Base-by-base conservation (phyloP, 2,888 invertebrate genomes). In the Parascotia fuliginaria region DNA sequence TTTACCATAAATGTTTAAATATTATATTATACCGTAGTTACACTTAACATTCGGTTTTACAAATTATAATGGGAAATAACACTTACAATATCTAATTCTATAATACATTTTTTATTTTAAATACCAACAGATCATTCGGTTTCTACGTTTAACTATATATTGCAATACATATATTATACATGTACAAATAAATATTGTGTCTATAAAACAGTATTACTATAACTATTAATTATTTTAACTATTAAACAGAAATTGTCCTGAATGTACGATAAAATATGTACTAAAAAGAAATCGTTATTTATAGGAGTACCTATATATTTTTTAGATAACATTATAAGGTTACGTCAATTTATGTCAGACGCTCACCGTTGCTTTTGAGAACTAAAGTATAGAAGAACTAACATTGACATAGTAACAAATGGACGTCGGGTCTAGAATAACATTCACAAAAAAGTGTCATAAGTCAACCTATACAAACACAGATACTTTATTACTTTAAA, bases 181-280 rank as follows among this genome's bases (percentile, higher is more conserved):
- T 74, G 65, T 85, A 83, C 74, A 87, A 87, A 86, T 85, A 86
- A 86, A 85, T 86, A 85, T 57, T 72, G 75, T 75, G 70, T 76
- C 69, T 84, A 84, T 81, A 73, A 81, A 79, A 84, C 79, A 78
- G 81, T 77, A 62, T 54, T 63, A 65, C 65, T 75, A 73, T 70
- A 74, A 51, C 77, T 80, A 79, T 69, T 24, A 55, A 64, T 67
- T 70, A 56, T 63, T 67, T 70, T 63, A 63, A 47, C 70, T 70
- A 67, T 32, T 5, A 57, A 66, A 66, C 53, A 14, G 60, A 51
- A 54, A 51, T 67, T 63, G 57, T 66, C 60, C 53, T 48, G 51
- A 41, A 14, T 24, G 24, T 24, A 24, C 3, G 19, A n/a, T n/a
- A n/a, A n/a, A n/a, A n/a, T 19, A 19, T 19, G 19, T 19, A 19